These are phyloP conservation scores for Prolemur simus DNA, from an alignment of 2,113 vertebrate species.

Conservation along the genomic window DNA sequence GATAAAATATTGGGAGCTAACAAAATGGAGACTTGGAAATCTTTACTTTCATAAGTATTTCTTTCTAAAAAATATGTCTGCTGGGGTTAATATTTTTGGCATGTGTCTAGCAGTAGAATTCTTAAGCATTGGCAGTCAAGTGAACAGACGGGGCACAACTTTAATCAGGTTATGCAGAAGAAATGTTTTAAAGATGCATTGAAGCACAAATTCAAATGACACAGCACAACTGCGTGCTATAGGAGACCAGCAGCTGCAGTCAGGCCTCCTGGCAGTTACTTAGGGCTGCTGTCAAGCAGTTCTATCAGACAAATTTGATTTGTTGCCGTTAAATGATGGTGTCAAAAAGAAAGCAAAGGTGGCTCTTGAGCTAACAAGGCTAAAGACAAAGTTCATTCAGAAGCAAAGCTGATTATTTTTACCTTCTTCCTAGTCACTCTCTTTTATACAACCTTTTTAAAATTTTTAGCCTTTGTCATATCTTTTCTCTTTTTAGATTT, in stretches of 20 bases:
- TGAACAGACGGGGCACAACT: conserved; percentile 8
- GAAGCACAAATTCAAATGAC: conserved; percentile 66
- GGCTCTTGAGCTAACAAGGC: neutral
- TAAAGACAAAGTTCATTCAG: neutral
- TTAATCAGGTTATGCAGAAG: conserved; percentile 51
- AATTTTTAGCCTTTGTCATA: neutral
- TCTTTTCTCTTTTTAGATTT: neutral
- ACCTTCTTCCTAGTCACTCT: neutral
- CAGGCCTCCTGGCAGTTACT: conserved; percentile 3
- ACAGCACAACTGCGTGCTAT: conserved; percentile 16
- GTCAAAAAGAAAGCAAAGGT: conserved; percentile 30
- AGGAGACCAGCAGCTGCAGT: neutral
- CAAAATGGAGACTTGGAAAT: neutral
- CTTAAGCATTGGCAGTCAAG: neutral
- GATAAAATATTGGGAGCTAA: neutral
- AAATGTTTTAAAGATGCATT: conserved; percentile 42
- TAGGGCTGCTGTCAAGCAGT: neutral
- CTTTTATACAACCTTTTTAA: neutral
- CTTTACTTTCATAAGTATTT: neutral
- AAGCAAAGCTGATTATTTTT: neutral
- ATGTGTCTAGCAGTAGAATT: neutral
- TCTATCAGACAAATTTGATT: conserved; percentile 55
- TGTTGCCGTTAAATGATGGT: conserved; percentile 21
- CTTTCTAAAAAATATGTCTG: neutral
- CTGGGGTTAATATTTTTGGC: neutral